phyloP scores from a whole-genome alignment of 2,797 vertebrate genomes.

The Argya squamiceps region DNA sequence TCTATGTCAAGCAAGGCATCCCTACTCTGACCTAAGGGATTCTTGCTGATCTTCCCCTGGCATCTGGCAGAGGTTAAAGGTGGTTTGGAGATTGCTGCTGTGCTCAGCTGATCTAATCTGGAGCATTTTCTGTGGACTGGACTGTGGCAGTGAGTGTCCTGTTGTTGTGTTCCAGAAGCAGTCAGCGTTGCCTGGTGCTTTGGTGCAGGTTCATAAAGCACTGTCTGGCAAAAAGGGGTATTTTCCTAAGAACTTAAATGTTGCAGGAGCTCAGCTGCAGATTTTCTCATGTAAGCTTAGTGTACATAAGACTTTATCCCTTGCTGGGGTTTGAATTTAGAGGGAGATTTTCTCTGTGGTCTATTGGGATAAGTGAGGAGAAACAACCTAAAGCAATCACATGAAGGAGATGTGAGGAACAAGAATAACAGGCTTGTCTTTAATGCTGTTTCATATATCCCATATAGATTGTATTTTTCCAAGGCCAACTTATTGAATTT shows the following conservation, averaged over 20 bases:
- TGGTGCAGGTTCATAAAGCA: neutral
- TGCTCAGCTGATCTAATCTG: neutral
- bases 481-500: neutral
- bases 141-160: neutral
- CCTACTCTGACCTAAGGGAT: neutral
- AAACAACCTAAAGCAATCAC: neutral
- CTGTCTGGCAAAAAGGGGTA: neutral
- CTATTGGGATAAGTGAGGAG: neutral
- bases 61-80: fast-evolving
- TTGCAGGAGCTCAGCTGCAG: neutral
- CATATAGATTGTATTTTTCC: neutral
- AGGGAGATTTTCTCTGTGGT: neutral
- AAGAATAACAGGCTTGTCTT: neutral
- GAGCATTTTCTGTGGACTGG: neutral
- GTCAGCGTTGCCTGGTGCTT: neutral
- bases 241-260: neutral
- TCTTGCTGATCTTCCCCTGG: neutral
- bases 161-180: neutral
- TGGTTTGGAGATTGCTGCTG: neutral
- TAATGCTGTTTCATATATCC: neutral
- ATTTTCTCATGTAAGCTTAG: neutral
- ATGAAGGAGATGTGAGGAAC: neutral
- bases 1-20: neutral
- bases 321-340: slow-evolving; percentile 13
- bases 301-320: neutral